Evolutionary conservation across 2,113 vertebrate genomes (phyloP), one percentile per base, ranked within the genome.

Genomic region (Datnioides undecimradiatus): DNA sequence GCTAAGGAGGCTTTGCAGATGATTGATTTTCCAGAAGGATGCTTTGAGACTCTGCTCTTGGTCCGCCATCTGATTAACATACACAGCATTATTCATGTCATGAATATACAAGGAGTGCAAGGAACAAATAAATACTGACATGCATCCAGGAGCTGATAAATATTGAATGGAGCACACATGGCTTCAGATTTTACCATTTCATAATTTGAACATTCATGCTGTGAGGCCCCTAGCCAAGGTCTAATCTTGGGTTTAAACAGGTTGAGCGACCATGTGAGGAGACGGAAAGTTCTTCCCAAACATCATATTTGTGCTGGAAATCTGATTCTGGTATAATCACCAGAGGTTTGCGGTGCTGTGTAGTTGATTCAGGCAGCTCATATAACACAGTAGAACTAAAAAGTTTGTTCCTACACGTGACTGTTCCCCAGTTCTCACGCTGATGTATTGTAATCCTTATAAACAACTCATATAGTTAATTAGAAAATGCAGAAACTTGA

Each of bases 81-180:
- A 81, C 34, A 67, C 21, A 8, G 79, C 86, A 87, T 91, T 86
- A 91, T 93, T 91, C 87, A 88, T 87, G 73, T 88, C 83, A 90
- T 91, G 88, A 91, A 90, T 91, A 90, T 87, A 91, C 83, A 85
- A 86, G 41, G 77, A 87, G 83, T n/a, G 62, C 72, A 8, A 75
- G 65, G 76, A 88, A 88, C 87, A 87, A 91, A 91, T 88, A 92
- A 88, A 92, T 80, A 84, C 87, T 82, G 79, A 90, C 83, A 85
- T 67, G 85, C 85, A 81, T 84, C 82, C 82, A 87, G 77, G 38
- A 75, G 71, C 64, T 70, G 77, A 90, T 90, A 74, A 90, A 93
- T 91, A 90, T 90, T 85, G 79, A 86, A 86, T 85, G 80, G 63
- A 76, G 84, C 84, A 57, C 81, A 88, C 88, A 60, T 64, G 76